These are phyloP conservation scores for Phenganax marumi DNA, from an alignment of 92 coral and sea anemone genomes.

Conservation along the genomic window DNA sequence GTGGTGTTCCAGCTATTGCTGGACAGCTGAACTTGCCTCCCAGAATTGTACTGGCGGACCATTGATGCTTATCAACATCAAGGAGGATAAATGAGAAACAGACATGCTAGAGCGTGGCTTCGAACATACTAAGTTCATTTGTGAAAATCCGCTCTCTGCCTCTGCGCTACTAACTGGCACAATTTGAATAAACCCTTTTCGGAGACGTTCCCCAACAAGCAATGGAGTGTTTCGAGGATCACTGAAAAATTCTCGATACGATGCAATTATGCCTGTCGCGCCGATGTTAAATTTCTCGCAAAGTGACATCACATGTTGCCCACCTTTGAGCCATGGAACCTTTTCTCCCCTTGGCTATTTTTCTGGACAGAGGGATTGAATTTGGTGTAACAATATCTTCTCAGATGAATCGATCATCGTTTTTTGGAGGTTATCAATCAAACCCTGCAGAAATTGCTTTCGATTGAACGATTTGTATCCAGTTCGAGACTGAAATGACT, in stretches of 20 bases:
- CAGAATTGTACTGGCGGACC: conserved; percentile 35
- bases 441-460: conserved; percentile 35
- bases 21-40: conserved; percentile 39
- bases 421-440: conserved; percentile 32
- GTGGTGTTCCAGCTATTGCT: conserved; percentile 35
- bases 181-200: background rate
- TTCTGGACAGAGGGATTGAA: conserved; percentile 37
- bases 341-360: conserved; percentile 39
- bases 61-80: conserved; percentile 33
- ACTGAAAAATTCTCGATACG: conserved; percentile 35
- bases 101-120: conserved; percentile 18
- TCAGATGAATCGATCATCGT: conserved; percentile 29
- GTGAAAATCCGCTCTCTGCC: conserved; percentile 36
- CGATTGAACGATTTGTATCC: conserved; percentile 23
- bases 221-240: conserved; percentile 33
- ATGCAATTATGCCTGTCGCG: conserved; percentile 24
- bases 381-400: conserved; percentile 21
- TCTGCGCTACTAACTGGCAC: conserved; percentile 12
- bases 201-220: conserved; percentile 25
- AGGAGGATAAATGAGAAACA: conserved; percentile 7
- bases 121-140: conserved; percentile 31
- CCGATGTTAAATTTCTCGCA: conserved; percentile 24
- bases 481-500: conserved; percentile 21
- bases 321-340: conserved; percentile 38
- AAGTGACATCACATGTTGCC: conserved; percentile 39